Conservation (phyloP, 2,888 invertebrate genomes). For the Philopedon plagiatum region DNA sequence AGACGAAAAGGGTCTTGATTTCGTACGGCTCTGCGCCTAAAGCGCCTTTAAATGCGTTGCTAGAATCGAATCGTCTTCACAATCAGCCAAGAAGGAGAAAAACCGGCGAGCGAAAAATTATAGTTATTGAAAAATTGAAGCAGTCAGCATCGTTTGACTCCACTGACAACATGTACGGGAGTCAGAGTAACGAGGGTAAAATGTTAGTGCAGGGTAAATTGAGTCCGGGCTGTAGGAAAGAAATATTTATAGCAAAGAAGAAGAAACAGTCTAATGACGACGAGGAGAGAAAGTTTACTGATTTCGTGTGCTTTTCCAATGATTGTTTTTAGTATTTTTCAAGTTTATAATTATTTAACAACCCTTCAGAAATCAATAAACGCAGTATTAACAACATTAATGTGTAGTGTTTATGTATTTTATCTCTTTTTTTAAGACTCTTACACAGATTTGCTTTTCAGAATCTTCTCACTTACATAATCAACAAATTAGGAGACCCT, state of each 20-base stretch:
- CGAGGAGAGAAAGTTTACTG: not conserved
- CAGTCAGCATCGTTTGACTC: slow-evolving; percentile 19
- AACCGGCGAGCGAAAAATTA: slow-evolving; percentile 13
- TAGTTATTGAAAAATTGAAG: slow-evolving; percentile 39
- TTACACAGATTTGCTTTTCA: slow-evolving; percentile 61
- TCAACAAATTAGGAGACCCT: slow-evolving; percentile 98
- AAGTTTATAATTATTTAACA: too few relatives aligned
- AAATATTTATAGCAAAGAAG: slow-evolving; percentile 33
- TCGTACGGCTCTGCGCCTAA: not conserved
- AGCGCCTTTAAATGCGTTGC: not conserved
- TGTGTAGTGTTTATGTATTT: too few relatives aligned
- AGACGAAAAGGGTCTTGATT: slow-evolving; percentile 24
- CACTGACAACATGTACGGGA: not conserved
- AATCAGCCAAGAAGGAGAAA: not conserved
- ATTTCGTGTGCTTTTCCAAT: slow-evolving; percentile 40
- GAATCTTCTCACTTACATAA: slow-evolving; percentile 83
- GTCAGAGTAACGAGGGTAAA: not conserved
- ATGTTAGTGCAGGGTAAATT: slow-evolving; percentile 23
- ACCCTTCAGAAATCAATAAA: too few relatives aligned
- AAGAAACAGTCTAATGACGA: slow-evolving; percentile 12
- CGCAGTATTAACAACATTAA: too few relatives aligned
- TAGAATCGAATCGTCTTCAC: not conserved
- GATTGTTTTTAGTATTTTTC: slow-evolving; percentile 10
- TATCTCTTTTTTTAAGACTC: too few relatives aligned
- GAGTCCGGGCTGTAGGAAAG: slow-evolving; percentile 33